Base-by-base conservation (phyloP, 2,113 vertebrate genomes). In the Pandion haliaetus region DNA sequence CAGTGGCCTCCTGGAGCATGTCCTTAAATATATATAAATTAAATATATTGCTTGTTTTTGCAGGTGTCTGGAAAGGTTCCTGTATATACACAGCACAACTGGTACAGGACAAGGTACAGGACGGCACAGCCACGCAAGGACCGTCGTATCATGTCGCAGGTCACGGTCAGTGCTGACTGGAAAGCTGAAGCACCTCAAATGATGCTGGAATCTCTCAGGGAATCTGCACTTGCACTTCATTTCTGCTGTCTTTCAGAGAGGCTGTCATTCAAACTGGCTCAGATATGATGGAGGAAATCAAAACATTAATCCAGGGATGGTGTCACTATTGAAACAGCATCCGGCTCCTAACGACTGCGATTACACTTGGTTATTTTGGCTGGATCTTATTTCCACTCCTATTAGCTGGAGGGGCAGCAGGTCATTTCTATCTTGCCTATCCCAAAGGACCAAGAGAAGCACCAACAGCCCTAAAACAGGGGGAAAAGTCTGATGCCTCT, bases 161-260 rank as follows among this genome's bases (percentile, higher is more conserved):
- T 88, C 8, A 5, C 3, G 0, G 18, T 70, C 4, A 0, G 14
- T 0, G 1, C 44, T 65, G 24, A 25, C n/a, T 5, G 12, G 66
- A 77, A 91, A 65, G 62, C 26, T 80, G 74, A 90, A 77, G 34
- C 1, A 2, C 44, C 49, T 72, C 7, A 10, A 52, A 36, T 3
- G 23, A 25, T 18, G 17, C 28, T 42, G 21, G 32, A 20, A 11
- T 81, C 19, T 61, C 61, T 52, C 26, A 85, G 29, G 52, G 47
- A 79, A 65, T 77, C 47, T 44, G 24, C 4, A 2, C 12, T 94
- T 82, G 36, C 18, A 17, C 38, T 76, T 90, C 17, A 66, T 67
- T 90, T 79, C 38, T 8, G 18, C 25, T 66, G 25, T 17, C 36
- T 59, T 93, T 67, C 52, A 71, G 85, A 61, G 2, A 88, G 6